Evolutionary conservation across 1,140 invertebrate genomes (phyloP).

Genomic region (Planococcus citri): DNA sequence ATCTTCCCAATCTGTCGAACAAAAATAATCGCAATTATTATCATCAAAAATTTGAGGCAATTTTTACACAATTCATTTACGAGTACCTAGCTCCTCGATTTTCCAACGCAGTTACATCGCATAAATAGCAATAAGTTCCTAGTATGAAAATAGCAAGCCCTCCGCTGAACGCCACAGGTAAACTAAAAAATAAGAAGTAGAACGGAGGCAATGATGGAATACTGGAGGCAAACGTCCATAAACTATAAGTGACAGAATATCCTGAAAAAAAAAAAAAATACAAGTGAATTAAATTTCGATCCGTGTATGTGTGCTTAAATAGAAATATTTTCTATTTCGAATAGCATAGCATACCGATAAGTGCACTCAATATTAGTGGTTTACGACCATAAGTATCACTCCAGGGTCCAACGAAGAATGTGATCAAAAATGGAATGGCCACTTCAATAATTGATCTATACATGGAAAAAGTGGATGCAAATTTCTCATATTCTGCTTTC

Average conservation of each 20-base stretch:
- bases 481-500: constrained; percentile 39
- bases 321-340: no score
- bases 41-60: no score
- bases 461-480: constrained; percentile 43
- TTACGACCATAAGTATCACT: constrained; percentile 57
- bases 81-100: constrained; percentile 37
- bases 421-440: constrained; percentile 45
- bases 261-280: constrained; percentile 19
- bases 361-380: constrained; percentile 43
- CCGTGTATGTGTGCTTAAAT: no score
- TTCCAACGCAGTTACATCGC: constrained; percentile 43
- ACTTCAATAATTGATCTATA: constrained; percentile 45
- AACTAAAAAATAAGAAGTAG: constrained; percentile 43
- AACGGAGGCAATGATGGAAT: constrained; percentile 35
- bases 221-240: constrained; percentile 22
- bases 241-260: constrained; percentile 17
- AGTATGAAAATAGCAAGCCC: constrained; percentile 44
- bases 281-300: no score
- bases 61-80: no score
- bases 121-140: constrained; percentile 46
- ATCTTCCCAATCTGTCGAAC: constrained; percentile 41
- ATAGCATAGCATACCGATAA: constrained; percentile 43
- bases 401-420: constrained; percentile 56
- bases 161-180: constrained; percentile 44
- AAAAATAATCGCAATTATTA: no score